A percentile compares a stretch with the other conserved stretches of the same genome.
These are phyloP conservation scores for Plumapathes pennacea DNA, from an alignment of 92 coral and sea anemone species.

Conservation along the genomic window DNA sequence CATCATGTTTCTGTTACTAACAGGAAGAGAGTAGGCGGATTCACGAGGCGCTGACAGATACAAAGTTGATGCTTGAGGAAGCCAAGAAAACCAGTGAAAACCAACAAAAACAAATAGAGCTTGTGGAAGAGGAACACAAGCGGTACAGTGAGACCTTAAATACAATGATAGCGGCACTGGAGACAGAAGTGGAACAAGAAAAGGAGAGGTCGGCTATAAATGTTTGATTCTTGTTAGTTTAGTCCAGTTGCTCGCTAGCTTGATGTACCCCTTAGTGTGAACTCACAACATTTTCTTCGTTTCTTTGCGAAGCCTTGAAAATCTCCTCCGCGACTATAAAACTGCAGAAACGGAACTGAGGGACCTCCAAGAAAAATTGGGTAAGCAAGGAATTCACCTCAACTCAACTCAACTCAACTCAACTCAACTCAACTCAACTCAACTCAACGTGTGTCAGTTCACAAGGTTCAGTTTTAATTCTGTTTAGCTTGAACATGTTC, in stretches of 20 bases:
- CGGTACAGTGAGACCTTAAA: slow-evolving; percentile 42
- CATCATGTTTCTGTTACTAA: background rate
- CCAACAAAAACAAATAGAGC: slow-evolving; percentile 35
- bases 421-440: background rate
- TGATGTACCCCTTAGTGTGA: too few species aligned
- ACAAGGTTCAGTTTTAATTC: too few species aligned
- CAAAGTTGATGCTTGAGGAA: slow-evolving; percentile 41
- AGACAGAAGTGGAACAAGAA: slow-evolving; percentile 41
- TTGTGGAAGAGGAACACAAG: slow-evolving; percentile 53
- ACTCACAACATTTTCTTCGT: background rate
- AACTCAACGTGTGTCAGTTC: too few species aligned
- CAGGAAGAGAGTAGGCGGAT: slow-evolving; percentile 76
- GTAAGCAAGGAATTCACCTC: too few species aligned
- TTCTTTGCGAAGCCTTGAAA: slow-evolving; percentile 18
- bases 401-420: too few species aligned
- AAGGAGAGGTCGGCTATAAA: slow-evolving; percentile 49
- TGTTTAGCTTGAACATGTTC: too few species aligned
- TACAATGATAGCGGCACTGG: slow-evolving; percentile 54
- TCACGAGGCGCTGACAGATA: slow-evolving; percentile 34
- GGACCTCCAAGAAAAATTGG: slow-evolving; percentile 19
- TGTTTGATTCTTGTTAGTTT: background rate
- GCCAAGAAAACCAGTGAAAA: slow-evolving; percentile 39
- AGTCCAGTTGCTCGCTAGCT: background rate
- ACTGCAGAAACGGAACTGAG: slow-evolving; percentile 19
- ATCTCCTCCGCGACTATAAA: slow-evolving; percentile 16